Conservation (phyloP, 2,888 invertebrate species). For the Eupithecia subfuscata region DNA sequence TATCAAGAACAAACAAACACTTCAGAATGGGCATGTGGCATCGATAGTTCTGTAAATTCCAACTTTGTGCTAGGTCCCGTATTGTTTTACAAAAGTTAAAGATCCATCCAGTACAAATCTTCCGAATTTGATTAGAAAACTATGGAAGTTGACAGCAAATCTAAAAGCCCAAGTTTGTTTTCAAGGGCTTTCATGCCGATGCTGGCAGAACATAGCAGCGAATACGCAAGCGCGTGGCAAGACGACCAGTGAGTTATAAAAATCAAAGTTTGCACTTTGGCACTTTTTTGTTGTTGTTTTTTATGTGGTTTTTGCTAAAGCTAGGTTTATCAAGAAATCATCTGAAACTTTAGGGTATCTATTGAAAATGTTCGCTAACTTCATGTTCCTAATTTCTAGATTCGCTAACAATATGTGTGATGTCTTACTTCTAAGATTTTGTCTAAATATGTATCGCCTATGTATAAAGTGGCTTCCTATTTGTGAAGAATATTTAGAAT, state of each 20-base stretch:
- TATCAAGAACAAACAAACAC: background rate
- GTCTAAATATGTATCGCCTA: background rate
- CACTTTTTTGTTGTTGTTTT: background rate
- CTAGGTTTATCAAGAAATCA: background rate
- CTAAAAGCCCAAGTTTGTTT: conserved; percentile 19
- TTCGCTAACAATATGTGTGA: background rate
- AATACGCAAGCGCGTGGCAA: conserved; percentile 30
- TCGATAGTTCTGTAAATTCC: background rate
- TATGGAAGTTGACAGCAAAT: background rate
- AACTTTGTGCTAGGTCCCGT: background rate
- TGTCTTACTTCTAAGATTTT: background rate
- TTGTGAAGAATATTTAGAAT: background rate
- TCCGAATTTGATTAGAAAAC: background rate
- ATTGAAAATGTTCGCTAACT: background rate
- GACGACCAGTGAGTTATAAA: conserved; percentile 25
- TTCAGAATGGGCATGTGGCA: background rate
- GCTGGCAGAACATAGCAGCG: conserved; percentile 39
- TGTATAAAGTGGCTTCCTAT: background rate
- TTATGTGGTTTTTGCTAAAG: background rate
- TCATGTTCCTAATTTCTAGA: background rate
- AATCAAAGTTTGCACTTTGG: conserved; percentile 6
- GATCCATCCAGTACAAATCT: background rate
- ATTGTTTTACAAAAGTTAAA: background rate
- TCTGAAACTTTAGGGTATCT: background rate
- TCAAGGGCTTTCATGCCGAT: conserved; percentile 37